Base-by-base conservation (phyloP, 92 coral and sea anemone genomes). In the Plumapathes pennacea region DNA sequence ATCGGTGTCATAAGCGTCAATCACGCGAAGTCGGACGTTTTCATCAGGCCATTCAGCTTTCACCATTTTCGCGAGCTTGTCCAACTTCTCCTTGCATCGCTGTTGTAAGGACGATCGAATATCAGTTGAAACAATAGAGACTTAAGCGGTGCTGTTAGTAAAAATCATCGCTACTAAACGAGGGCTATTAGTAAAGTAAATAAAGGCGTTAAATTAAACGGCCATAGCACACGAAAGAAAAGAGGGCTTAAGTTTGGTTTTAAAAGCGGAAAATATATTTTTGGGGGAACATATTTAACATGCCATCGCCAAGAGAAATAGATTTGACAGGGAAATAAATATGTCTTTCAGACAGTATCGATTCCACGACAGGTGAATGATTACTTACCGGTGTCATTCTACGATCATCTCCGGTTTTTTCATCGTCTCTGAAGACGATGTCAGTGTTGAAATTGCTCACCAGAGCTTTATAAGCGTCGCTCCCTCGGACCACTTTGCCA, bases 321-420 rank as follows among this genome's bases (percentile, higher is more conserved):
- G n/a, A n/a, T n/a, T n/a, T n/a, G n/a, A n/a, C n/a, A n/a, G n/a
- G n/a, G n/a, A n/a, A n/a, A n/a, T n/a, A n/a, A n/a, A n/a, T n/a
- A n/a, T 13, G 25, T 15, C 7, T 32, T 13, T 46, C 26, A 22
- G 27, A 22, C 7, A 27, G 23, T n/a, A 19, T 14, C 7, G 4
- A 5, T 43, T 5, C 4, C 5, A 11, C 38, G 6, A 13, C 4
- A 17, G 5, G 6, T 10, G 10, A 14, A 21, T 19, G 8, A 13
- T 5, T 26, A 15, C 31, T 46, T 67, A 94, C 99, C 96, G 77
- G 55, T 18, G 91, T 86, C 99, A 94, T 94, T 53, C 73, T 54
- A 15, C 96, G 71, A 13, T 69, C 78, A 29, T 89, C 90, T 6
- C 67, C 71, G 2, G 77, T 23, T 30, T 49, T 73, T 26, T 71